A percentile compares a stretch with the other conserved stretches of the same genome.
These are phyloP conservation scores for Megastigmus dorsalis DNA, from an alignment of 2,888 invertebrate genomes.

Conservation along the genomic window DNA sequence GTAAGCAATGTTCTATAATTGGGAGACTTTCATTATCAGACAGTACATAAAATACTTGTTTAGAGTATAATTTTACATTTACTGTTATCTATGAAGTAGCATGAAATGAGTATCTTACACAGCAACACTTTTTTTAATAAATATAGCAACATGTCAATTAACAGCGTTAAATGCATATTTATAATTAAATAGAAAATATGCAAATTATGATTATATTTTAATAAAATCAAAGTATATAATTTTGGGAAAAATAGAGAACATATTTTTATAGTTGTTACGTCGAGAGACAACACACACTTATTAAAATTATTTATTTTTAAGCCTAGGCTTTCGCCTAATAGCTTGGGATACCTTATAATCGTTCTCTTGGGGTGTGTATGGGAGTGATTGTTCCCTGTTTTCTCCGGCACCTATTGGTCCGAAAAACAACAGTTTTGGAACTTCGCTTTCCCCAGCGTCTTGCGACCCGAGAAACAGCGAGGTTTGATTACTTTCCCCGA, in stretches of 20 bases:
- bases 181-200: neutral
- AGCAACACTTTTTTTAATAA: slow-evolving; percentile 9
- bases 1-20: neutral
- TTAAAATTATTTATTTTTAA: no score
- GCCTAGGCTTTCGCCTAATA: no score
- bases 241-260: slow-evolving; percentile 20
- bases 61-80: neutral
- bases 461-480: no score
- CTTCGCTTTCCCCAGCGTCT: no score
- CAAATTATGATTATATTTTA: neutral
- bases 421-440: no score
- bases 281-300: no score
- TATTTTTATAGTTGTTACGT: slow-evolving; percentile 42
- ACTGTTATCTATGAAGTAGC: slow-evolving; percentile 1
- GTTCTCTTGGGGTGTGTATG: no score
- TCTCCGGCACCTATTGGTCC: no score
- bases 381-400: no score
- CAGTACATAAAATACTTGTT: slow-evolving; percentile 4
- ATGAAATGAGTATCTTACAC: slow-evolving; percentile 20
- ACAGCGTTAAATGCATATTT: slow-evolving; percentile 38
- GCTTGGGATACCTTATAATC: no score
- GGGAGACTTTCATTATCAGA: neutral
- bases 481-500: no score
- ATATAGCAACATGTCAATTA: neutral
- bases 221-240: slow-evolving; percentile 18